Conservation (phyloP, 2,797 vertebrate species). For the Galaxias olidus region DNA sequence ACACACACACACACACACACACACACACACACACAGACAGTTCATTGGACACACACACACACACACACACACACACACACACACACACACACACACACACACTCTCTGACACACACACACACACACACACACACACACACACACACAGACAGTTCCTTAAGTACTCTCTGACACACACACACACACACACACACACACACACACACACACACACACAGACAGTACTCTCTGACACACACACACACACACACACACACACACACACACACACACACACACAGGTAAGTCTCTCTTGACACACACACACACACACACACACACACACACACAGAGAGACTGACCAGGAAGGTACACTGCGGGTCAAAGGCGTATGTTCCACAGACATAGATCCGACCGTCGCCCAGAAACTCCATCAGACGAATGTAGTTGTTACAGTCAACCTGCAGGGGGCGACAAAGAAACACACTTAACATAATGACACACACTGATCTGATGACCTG, state of each 20-base stretch:
- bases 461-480: neutral
- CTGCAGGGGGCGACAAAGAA: slow-evolving; percentile 73
- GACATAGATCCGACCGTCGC: slow-evolving; percentile 77
- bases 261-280: slow-evolving; percentile 6
- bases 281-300: neutral
- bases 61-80: neutral
- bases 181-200: slow-evolving; percentile 50
- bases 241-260: neutral
- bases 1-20: too few relatives aligned
- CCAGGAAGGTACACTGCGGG: slow-evolving; percentile 86
- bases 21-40: too few relatives aligned
- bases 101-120: neutral
- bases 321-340: slow-evolving; percentile 57
- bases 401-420: slow-evolving; percentile 81
- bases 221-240: neutral
- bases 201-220: slow-evolving; percentile 1
- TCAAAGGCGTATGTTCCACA: slow-evolving; percentile 90
- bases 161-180: slow-evolving; percentile 1
- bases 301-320: slow-evolving; percentile 50
- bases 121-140: neutral
- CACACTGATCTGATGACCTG: too few relatives aligned
- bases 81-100: slow-evolving; percentile 9
- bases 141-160: neutral
- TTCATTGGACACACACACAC: neutral
- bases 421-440: slow-evolving; percentile 87